These are phyloP conservation scores for Caiman crocodilus DNA, from an alignment of 2,797 vertebrate genomes.

Conservation along the genomic window DNA sequence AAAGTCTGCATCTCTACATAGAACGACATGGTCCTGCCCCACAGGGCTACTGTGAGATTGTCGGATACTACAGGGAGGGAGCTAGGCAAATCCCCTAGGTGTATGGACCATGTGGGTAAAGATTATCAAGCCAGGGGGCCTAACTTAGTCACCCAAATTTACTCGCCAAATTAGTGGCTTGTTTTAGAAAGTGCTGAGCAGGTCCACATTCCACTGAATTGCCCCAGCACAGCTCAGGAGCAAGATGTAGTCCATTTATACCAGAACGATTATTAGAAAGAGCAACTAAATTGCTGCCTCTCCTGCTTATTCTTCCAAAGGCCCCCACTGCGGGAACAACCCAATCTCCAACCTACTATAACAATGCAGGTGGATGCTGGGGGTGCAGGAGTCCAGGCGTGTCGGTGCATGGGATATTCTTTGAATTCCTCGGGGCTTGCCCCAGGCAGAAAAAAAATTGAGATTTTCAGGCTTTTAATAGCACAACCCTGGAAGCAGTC, in stretches of 20 bases:
- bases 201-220: not conserved
- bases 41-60: not conserved
- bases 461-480: not conserved
- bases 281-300: rapidly evolving
- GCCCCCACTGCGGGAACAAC: rapidly evolving
- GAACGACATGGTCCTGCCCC: not conserved
- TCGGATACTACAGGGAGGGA: not conserved
- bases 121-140: not conserved
- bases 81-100: not conserved
- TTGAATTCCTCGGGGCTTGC: rapidly evolving
- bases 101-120: not conserved
- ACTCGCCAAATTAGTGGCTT: not conserved
- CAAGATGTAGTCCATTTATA: not conserved
- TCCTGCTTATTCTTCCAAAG: not conserved
- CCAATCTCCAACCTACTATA: rapidly evolving
- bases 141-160: not conserved
- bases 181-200: not conserved
- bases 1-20: not conserved
- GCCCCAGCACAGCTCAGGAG: not conserved
- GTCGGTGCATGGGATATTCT: rapidly evolving
- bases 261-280: not conserved
- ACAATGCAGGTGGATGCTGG: rapidly evolving
- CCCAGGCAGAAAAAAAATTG: too few species aligned
- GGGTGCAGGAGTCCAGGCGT: not conserved
- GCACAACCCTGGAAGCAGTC: not conserved